A percentile compares a stretch with the other conserved stretches of the same genome.
These are phyloP conservation scores for Zaprionus tsacasi DNA, from an alignment of 1,140 invertebrate genomes.

Conservation along the genomic window DNA sequence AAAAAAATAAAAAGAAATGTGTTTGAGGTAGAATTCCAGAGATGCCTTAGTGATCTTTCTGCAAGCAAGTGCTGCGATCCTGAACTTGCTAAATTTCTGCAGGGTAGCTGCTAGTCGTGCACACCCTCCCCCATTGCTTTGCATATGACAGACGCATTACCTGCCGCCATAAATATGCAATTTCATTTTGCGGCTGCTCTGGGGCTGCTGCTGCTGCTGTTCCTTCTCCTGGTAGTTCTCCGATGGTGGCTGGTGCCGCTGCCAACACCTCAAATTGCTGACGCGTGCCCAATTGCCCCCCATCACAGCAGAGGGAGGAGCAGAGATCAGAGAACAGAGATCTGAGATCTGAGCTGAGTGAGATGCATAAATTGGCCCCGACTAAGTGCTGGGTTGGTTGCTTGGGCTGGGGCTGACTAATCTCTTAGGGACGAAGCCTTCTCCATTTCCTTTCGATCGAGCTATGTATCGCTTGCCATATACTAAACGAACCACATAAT, in stretches of 20 bases:
- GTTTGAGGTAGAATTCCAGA: too few species aligned
- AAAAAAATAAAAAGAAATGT: background rate
- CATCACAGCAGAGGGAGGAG: background rate
- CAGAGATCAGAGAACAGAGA: background rate
- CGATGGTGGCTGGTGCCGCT: conserved; percentile 9
- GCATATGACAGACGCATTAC: conserved; percentile 51
- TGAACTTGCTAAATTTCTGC: too few species aligned
- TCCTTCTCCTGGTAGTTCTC: conserved; percentile 3
- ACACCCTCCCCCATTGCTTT: background rate
- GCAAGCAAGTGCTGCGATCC: too few species aligned
- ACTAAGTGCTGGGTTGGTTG: conserved; percentile 27
- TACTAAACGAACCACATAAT: conserved; percentile 14
- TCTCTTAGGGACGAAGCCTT: background rate
- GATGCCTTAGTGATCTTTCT: too few species aligned
- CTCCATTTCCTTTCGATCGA: background rate
- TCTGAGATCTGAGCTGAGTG: conserved; percentile 16
- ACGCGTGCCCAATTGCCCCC: conserved; percentile 32
- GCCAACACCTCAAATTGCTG: conserved; percentile 45
- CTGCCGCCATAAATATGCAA: conserved; percentile 56
- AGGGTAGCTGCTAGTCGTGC: conserved; percentile 10
- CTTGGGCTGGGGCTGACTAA: conserved; percentile 15
- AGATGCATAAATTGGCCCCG: conserved; percentile 38
- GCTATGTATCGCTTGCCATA: conserved; percentile 42
- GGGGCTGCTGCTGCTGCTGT: conserved; percentile 10
- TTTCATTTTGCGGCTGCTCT: conserved; percentile 40